Conservation (phyloP, 2,888 invertebrate species). For the Tenthredo notha region DNA sequence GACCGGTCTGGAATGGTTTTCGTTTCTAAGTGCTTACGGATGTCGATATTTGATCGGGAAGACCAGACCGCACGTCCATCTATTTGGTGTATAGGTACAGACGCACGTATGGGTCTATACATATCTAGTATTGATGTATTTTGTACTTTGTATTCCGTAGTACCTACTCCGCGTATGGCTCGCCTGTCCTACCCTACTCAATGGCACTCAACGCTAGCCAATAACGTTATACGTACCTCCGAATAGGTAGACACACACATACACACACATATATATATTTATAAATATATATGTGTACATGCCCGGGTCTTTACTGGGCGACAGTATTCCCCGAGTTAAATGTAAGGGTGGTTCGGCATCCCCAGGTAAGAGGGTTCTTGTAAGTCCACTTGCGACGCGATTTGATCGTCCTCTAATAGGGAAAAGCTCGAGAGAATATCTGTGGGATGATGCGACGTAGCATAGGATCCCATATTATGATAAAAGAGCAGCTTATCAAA, state of each 20-base stretch:
- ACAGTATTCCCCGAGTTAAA: conserved; percentile 38
- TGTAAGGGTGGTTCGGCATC: conserved; percentile 15
- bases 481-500: neutral
- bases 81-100: neutral
- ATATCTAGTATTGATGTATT: conserved; percentile 28
- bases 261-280: too few relatives aligned
- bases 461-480: neutral
- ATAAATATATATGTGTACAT: neutral
- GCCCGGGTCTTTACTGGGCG: neutral
- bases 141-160: conserved; percentile 43
- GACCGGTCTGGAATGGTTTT: neutral
- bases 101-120: neutral
- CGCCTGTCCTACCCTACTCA: conserved; percentile 48
- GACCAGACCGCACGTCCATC: neutral
- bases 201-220: conserved; percentile 50
- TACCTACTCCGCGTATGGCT: conserved; percentile 35
- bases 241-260: neutral
- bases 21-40: neutral
- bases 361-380: conserved; percentile 19
- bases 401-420: conserved; percentile 21
- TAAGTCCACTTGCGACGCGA: conserved; percentile 23
- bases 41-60: conserved; percentile 32
- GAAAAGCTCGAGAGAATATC: neutral
- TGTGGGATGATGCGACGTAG: neutral
- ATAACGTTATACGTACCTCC: conserved; percentile 34